phyloP scores from a whole-genome alignment of 2,888 invertebrate genomes.

The Dryocosmus kuriphilus region DNA sequence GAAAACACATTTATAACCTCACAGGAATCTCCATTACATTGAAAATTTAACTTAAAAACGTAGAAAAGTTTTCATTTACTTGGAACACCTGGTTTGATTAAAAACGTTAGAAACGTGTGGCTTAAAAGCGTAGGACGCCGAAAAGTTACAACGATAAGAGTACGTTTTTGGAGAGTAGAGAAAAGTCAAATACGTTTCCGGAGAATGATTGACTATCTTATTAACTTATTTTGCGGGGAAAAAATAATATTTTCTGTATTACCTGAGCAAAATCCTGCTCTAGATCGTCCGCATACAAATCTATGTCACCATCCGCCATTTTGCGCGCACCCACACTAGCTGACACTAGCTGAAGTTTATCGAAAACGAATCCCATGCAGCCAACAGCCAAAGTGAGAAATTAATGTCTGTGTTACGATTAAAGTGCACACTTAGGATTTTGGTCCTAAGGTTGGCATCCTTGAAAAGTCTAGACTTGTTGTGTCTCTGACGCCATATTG shows the following conservation, averaged over 20 bases:
- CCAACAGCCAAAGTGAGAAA: background rate
- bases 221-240: background rate
- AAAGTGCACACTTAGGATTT: too few relatives aligned
- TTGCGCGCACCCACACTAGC: conserved; percentile 77
- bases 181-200: background rate
- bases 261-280: conserved; percentile 95
- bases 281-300: conserved; percentile 97
- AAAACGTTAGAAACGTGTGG: background rate
- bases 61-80: background rate
- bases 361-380: background rate
- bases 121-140: conserved; percentile 26
- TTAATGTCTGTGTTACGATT: too few relatives aligned
- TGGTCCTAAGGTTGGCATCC: too few relatives aligned
- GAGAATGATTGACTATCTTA: background rate
- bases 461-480: too few relatives aligned
- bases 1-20: background rate
- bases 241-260: conserved; percentile 63
- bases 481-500: too few relatives aligned
- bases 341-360: conserved; percentile 63
- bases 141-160: background rate
- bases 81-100: background rate
- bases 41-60: background rate
- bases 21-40: background rate
- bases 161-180: background rate
- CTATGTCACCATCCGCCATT: conserved; percentile 98